Evolutionary conservation across 2,888 invertebrate species (phyloP), one percentile per base, ranked within the genome.

Genomic region (Polietes domitor): DNA sequence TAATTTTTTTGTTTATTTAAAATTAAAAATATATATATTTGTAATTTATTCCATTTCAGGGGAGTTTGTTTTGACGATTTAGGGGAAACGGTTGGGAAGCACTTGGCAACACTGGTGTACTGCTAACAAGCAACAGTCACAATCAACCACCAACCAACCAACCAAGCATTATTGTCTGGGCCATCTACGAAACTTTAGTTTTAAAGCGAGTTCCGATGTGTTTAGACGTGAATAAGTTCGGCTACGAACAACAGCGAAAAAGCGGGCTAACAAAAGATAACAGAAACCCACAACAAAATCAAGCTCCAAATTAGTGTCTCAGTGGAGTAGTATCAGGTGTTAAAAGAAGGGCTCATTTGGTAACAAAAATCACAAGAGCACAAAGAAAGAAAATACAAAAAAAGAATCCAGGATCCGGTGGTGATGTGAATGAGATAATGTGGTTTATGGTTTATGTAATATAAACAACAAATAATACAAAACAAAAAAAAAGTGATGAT

Each of bases 201-300:
- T 76, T 28, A 58, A 84, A 81, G 71, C 83, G 72, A 81, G 80
- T 81, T 61, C 75, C 78, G 65, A 78, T 17, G 83, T 81, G 83
- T 80, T 75, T 47, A 72, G 83, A 68, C 68, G 68, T 43, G 37
- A 68, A 24, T 24, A 17, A 41, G 43, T 68, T 43, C 9, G 24
- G 37, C 19, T 10, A 21, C 53, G 21, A 24, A 47, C 43, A 24
- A 47, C 50, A 70, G 65, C 17, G 7, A 19, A 53, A 53, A 37
- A 72, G 55, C 26, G 32, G 17, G 6, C 28, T 28, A 71, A 4
- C 19, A 55, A 58, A 72, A 55, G 28, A 53, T n/a, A 28, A n/a
- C 55, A 72, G 24, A 41, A 37, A 37, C 19, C n/a, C 37, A 61
- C 6, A 28, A 19, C n/a, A 65, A 12, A 65, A 41, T 21, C 21